phyloP scores from a whole-genome alignment of 2,797 vertebrate species.

The Characodon lateralis region DNA sequence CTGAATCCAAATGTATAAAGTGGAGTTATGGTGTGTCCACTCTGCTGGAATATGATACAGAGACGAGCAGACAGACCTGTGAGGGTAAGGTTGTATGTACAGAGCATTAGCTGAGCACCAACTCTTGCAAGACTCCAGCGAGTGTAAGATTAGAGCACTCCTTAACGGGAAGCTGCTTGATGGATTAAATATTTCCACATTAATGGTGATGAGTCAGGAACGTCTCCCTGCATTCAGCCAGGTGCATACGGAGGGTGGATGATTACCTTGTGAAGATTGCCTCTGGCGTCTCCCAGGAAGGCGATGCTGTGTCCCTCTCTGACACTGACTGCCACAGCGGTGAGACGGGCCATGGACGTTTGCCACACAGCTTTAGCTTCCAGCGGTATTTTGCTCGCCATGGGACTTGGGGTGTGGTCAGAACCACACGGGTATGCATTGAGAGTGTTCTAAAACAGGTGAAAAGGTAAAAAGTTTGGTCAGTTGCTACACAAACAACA shows the following conservation, averaged over 20 bases:
- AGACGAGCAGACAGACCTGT: slow-evolving; percentile 1
- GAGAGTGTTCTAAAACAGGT: slow-evolving; percentile 86
- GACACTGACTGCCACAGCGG: slow-evolving; percentile 88
- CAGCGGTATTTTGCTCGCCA: slow-evolving; percentile 88
- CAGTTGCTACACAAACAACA: slow-evolving; percentile 1
- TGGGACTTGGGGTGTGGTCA: slow-evolving; percentile 97
- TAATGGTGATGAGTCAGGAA: slow-evolving; percentile 11
- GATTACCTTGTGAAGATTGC: slow-evolving; percentile 91
- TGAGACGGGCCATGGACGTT: slow-evolving; percentile 83
- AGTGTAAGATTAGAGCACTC: slow-evolving; percentile 22
- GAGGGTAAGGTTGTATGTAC: slow-evolving; percentile 19
- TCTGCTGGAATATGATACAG: slow-evolving; percentile 30
- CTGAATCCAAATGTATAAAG: slow-evolving; percentile 19
- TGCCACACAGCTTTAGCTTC: slow-evolving; percentile 82
- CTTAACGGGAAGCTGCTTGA: slow-evolving; percentile 11
- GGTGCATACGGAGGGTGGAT: slow-evolving; percentile 3
- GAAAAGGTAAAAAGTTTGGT: slow-evolving; percentile 4
- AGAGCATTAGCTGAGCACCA: slow-evolving; percentile 14
- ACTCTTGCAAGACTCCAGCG: neutral
- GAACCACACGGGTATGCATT: slow-evolving; percentile 95
- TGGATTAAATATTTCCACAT: slow-evolving; percentile 10
- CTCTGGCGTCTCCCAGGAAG: slow-evolving; percentile 92
- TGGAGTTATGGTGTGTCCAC: slow-evolving; percentile 29
- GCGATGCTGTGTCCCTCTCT: slow-evolving; percentile 89
- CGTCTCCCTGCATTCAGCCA: slow-evolving; percentile 13